Percentiles rank a stretch among this genome's conserved stretches.
Conservation (phyloP, 2,888 invertebrate genomes). For the Thereva nobilitata region DNA sequence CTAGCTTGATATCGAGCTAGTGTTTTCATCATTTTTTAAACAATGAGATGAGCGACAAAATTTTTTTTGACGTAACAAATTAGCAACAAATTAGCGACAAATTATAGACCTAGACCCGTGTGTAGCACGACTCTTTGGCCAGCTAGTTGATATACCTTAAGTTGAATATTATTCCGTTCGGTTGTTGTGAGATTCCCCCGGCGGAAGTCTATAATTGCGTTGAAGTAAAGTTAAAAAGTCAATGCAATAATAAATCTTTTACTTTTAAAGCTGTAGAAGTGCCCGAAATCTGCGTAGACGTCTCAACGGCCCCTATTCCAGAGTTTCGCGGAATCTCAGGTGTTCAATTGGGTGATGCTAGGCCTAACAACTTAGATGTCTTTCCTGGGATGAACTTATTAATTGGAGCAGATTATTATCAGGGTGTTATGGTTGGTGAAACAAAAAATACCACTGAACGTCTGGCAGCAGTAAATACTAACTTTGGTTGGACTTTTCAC, state of each 20-base stretch:
- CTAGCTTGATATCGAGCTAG: too few relatives aligned
- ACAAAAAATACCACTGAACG: neutral
- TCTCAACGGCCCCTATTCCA: neutral
- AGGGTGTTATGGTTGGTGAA: conserved; percentile 3
- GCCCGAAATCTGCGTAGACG: conserved; percentile 1
- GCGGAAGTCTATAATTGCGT: neutral
- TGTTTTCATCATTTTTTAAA: too few relatives aligned
- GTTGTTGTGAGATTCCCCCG: too few relatives aligned
- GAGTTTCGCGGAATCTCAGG: neutral
- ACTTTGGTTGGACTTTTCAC: conserved; percentile 16
- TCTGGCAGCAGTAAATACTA: conserved; percentile 5
- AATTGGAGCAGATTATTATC: conserved; percentile 11
- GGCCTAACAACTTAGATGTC: neutral
- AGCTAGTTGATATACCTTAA: too few relatives aligned
- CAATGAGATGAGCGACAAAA: too few relatives aligned
- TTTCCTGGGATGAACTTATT: conserved; percentile 1
- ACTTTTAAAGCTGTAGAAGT: neutral
- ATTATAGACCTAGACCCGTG: too few relatives aligned
- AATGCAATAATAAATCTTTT: neutral
- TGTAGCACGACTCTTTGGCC: too few relatives aligned
- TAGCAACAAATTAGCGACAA: too few relatives aligned
- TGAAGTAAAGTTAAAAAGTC: neutral
- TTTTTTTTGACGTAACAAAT: too few relatives aligned
- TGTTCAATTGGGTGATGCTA: conserved; percentile 13
- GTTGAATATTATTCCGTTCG: too few relatives aligned